These are phyloP conservation scores for Helogale parvula DNA, from an alignment of 2,113 vertebrate species.

Conservation along the genomic window DNA sequence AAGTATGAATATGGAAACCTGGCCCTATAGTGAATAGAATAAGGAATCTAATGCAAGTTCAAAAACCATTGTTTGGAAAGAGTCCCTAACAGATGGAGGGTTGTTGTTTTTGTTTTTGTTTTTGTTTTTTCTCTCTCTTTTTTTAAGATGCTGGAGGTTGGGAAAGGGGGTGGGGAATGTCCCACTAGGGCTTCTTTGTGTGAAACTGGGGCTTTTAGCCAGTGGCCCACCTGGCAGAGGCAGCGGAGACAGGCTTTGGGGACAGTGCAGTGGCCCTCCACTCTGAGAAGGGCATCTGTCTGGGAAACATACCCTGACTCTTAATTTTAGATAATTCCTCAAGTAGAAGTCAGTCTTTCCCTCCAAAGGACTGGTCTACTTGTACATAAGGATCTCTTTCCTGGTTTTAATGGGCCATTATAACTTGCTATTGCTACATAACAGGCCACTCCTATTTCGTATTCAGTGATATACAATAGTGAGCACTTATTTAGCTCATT, in stretches of 20 bases:
- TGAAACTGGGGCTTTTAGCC: background rate
- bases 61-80: background rate
- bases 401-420: background rate
- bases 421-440: background rate
- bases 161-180: background rate
- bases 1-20: background rate
- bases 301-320: background rate
- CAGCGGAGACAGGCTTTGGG: background rate
- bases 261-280: background rate
- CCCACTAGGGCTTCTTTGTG: background rate
- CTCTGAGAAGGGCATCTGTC: background rate
- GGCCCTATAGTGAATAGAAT: background rate
- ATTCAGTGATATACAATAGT: background rate
- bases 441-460: background rate
- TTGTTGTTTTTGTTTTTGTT: background rate
- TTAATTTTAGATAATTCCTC: background rate
- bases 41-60: background rate
- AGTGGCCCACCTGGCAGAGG: background rate
- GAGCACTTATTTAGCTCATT: background rate
- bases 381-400: background rate
- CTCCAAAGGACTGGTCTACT: background rate
- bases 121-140: background rate
- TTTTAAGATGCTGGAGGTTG: background rate
- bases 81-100: background rate
- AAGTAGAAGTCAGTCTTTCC: background rate